Conservation (phyloP, 2,888 invertebrate genomes). For the Lottia scabra region DNA sequence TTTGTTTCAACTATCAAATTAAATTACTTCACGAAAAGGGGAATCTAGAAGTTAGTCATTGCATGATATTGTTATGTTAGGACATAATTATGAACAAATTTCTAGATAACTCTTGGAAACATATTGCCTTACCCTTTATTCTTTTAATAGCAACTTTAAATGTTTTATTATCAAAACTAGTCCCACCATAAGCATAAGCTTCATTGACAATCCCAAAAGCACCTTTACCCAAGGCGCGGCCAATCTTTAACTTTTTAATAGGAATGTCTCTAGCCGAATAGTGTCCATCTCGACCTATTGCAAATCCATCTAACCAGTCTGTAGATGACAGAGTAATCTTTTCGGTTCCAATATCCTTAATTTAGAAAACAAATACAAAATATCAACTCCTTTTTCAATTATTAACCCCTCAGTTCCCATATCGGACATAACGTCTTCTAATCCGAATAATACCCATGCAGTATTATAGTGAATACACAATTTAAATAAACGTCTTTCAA, state of each 20-base stretch:
- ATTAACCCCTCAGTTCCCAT: no score
- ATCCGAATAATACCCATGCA: no score
- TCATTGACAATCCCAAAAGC: conserved; percentile 43
- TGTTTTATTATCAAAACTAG: conserved; percentile 14
- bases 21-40: no score
- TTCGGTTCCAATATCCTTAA: background rate
- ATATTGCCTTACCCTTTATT: conserved; percentile 23
- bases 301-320: background rate
- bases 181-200: conserved; percentile 20
- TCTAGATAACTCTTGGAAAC: no score
- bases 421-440: no score
- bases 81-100: no score
- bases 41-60: no score
- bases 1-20: no score
- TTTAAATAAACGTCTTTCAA: no score
- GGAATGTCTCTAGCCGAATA: background rate
- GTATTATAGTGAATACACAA: no score
- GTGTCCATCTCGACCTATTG: background rate
- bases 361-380: background rate
- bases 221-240: conserved; percentile 39
- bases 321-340: background rate
- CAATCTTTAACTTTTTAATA: conserved; percentile 12
- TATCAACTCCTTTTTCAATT: no score
- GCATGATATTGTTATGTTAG: no score
- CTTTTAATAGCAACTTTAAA: conserved; percentile 27